Percentiles rank a stretch among this genome's conserved stretches.
Conservation (phyloP, 2,888 invertebrate species). For the Sarcophaga subvicina region DNA sequence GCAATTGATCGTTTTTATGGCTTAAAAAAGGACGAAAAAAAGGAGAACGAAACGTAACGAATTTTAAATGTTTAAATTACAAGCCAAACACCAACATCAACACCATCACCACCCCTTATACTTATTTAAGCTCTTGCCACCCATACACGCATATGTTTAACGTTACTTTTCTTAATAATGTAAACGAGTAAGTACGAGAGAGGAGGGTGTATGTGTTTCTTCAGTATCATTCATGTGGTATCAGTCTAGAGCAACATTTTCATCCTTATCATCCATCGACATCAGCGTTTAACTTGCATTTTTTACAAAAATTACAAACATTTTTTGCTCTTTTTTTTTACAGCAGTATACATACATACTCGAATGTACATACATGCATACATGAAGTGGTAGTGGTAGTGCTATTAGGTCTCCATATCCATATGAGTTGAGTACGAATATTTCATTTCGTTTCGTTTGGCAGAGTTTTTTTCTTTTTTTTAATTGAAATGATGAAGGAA, state of each 20-base stretch:
- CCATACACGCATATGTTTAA: slow-evolving; percentile 26
- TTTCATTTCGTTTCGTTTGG: too few species aligned
- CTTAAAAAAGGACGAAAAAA: background rate
- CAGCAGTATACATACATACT: slow-evolving; percentile 15
- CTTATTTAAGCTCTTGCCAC: background rate
- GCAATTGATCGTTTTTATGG: slow-evolving; percentile 41
- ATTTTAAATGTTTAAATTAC: slow-evolving; percentile 5
- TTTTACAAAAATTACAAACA: slow-evolving; percentile 29
- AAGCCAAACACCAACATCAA: slow-evolving; percentile 2
- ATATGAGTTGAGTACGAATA: background rate
- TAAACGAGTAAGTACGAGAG: background rate
- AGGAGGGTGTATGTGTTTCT: background rate
- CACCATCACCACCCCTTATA: background rate
- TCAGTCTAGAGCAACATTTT: background rate
- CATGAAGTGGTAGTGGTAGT: background rate
- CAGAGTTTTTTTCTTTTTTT: background rate
- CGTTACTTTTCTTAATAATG: slow-evolving; percentile 26
- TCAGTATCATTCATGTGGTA: background rate
- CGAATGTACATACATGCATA: background rate
- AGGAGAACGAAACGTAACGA: background rate
- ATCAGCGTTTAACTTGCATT: slow-evolving; percentile 40
- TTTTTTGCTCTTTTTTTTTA: background rate
- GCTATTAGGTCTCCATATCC: background rate
- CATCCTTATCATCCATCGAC: slow-evolving; percentile 16
- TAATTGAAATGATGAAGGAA: background rate